A percentile compares a stretch with the other conserved stretches of the same genome.
These are phyloP conservation scores for Acholoe squamosa DNA, from an alignment of 2,888 invertebrate genomes.

Conservation along the genomic window DNA sequence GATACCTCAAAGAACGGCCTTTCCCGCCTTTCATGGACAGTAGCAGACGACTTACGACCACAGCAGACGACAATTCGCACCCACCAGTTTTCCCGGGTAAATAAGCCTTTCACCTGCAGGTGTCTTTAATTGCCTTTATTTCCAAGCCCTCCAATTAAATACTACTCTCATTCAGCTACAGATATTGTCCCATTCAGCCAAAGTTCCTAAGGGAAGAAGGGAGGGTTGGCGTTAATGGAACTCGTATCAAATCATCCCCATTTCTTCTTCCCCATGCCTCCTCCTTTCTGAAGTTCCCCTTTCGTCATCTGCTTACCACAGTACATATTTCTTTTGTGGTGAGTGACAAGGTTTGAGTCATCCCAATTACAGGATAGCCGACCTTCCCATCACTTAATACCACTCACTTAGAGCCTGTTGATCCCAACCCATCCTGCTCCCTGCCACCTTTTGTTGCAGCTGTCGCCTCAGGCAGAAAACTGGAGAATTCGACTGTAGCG, in stretches of 20 bases:
- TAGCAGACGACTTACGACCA: slow-evolving; percentile 6
- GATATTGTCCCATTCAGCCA: neutral
- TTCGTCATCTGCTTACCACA: slow-evolving; percentile 9
- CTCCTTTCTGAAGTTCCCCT: neutral
- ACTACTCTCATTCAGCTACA: neutral
- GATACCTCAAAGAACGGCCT: slow-evolving; percentile 34
- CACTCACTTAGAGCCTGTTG: slow-evolving; percentile 22
- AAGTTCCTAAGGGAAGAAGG: neutral
- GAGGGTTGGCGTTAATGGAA: neutral
- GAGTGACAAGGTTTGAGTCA: slow-evolving; percentile 46
- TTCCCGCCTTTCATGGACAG: neutral
- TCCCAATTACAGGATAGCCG: slow-evolving; percentile 5
- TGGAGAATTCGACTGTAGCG: neutral
- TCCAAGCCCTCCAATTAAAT: slow-evolving; percentile 19
- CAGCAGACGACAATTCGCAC: slow-evolving; percentile 7
- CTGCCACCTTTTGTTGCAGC: slow-evolving; percentile 55
- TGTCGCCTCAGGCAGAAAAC: slow-evolving; percentile 29
- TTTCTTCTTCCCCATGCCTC: neutral
- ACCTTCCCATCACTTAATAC: slow-evolving; percentile 25
- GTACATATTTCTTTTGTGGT: slow-evolving; percentile 26
- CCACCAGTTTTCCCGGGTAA: neutral
- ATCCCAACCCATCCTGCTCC: slow-evolving; percentile 25
- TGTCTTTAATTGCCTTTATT: slow-evolving; percentile 39
- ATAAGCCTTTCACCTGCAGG: neutral
- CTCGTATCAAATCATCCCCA: neutral